phyloP scores from a whole-genome alignment of 2,113 vertebrate species.

The Ochotona princeps region DNA sequence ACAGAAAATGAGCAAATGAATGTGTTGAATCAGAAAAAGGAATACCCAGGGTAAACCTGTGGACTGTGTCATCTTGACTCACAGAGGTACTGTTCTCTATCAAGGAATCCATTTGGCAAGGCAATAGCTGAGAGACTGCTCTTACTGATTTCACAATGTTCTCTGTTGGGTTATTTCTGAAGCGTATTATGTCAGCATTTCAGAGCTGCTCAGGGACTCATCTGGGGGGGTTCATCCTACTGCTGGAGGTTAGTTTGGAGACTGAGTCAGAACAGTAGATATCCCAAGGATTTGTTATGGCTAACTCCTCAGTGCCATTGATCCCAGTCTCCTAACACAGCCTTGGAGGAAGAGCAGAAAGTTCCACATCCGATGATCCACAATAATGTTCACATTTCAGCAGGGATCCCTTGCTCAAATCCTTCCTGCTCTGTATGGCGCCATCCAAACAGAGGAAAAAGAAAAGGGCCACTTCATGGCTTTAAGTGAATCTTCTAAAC shows the following conservation, averaged over 20 bases:
- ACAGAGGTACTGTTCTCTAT: not conserved
- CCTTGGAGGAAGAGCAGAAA: not conserved
- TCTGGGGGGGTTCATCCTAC: not conserved
- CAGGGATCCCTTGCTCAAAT: too few species aligned
- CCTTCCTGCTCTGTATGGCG: not conserved
- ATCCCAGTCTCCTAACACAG: not conserved
- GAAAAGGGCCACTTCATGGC: not conserved
- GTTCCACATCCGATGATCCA: not conserved
- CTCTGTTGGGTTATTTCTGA: not conserved
- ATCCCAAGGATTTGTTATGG: not conserved
- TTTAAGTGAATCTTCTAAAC: not conserved
- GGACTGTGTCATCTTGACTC: not conserved
- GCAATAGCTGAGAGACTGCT: fast-evolving
- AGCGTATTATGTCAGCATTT: not conserved
- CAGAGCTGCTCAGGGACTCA: not conserved
- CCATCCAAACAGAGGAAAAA: not conserved
- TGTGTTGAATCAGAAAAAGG: not conserved
- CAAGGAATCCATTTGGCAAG: not conserved
- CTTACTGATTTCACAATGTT: not conserved
- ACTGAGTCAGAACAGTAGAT: not conserved
- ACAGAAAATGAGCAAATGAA: not conserved
- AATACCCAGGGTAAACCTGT: not conserved
- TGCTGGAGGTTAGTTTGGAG: not conserved
- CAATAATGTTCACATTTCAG: not conserved
- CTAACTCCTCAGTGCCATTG: not conserved